Base-by-base conservation (phyloP, 2,113 vertebrate species). In the Melanostigma gelatinosum region DNA sequence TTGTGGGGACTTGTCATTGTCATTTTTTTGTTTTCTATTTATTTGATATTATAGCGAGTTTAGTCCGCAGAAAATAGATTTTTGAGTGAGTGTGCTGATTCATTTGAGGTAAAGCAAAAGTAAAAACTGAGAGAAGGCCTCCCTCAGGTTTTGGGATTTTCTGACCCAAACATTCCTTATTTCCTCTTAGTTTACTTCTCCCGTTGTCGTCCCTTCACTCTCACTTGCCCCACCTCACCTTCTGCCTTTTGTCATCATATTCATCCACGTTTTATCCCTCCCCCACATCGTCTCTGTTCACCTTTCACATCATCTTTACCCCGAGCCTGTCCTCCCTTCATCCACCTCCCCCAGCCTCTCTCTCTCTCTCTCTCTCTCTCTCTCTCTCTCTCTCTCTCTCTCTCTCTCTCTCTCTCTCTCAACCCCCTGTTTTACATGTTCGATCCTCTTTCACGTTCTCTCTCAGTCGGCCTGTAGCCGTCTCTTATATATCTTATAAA, bases 91-190 rank as follows among this genome's bases (percentile, higher is more conserved):
- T 42, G 40, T 50, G 9, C 27, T 22, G 44, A 48, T 66, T 57
- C 32, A 57, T 77, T 58, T 46, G 8, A 24, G 13, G 29, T 48
- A 5, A 60, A 48, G 5, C 24, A 32, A 12, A 34, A 54, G 3
- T 27, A 16, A 54, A n/a, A 29, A 29, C 2, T 29, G 82, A 92
- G 78, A 88, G 76, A 88, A 65, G 27, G 54, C 64, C 88, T 87
- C 88, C 80, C 75, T 55, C 67, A 46, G 60, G 86, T 46, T 70
- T 65, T 68, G 67, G 80, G 46, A 77, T 72, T 88, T 87, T 88
- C 85, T 83, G 84, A 90, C 82, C 68, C 86, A 90, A 88, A 87
- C 82, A 87, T 79, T 83, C 68, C 63, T 34, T 8, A 34, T 55
- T 69, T 50, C 65, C 36, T 67, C 85, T 75, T 52, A 13, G 12